Percentiles rank a stretch among this genome's conserved stretches.
phyloP scores from a whole-genome alignment of 2,888 invertebrate genomes.

The Lasioglossum oenotherae region DNA sequence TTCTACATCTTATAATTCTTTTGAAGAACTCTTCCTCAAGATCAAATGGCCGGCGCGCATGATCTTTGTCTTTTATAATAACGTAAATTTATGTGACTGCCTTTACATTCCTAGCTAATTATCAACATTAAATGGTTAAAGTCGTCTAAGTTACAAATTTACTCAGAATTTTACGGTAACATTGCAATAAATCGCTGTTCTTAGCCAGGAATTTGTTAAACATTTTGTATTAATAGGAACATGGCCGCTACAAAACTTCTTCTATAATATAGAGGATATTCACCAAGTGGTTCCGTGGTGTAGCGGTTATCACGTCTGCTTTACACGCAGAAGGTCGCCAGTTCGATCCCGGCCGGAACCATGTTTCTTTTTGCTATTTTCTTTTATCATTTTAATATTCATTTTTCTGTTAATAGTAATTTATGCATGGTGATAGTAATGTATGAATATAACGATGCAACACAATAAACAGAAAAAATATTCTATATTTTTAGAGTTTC shows the following conservation, averaged over 20 bases:
- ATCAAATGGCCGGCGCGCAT: too few species aligned
- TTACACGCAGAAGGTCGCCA: constrained; percentile 83
- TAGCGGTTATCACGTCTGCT: constrained; percentile 83
- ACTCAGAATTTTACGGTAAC: neutral
- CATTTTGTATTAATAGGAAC: neutral
- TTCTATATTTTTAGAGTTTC: neutral
- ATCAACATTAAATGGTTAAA: too few species aligned
- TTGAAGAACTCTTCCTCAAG: neutral
- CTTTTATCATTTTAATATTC: neutral
- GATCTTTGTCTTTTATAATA: too few species aligned
- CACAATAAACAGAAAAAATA: neutral
- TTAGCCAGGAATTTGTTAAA: neutral
- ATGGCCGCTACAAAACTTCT: fast-evolving
- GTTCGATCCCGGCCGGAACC: constrained; percentile 82
- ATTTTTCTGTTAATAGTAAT: neutral
- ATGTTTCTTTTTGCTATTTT: constrained; percentile 61
- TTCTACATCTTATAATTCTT: neutral
- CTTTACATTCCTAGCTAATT: too few species aligned
- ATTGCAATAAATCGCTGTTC: neutral
- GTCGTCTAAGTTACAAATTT: neutral
- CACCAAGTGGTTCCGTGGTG: constrained; percentile 76
- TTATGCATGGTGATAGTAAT: neutral
- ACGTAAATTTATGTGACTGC: too few species aligned
- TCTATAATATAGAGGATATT: fast-evolving
- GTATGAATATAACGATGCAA: neutral